Evolutionary conservation across 2,888 invertebrate genomes (phyloP), one percentile per base, ranked within the genome.

Genomic region (Lasioglossum marginatum): DNA sequence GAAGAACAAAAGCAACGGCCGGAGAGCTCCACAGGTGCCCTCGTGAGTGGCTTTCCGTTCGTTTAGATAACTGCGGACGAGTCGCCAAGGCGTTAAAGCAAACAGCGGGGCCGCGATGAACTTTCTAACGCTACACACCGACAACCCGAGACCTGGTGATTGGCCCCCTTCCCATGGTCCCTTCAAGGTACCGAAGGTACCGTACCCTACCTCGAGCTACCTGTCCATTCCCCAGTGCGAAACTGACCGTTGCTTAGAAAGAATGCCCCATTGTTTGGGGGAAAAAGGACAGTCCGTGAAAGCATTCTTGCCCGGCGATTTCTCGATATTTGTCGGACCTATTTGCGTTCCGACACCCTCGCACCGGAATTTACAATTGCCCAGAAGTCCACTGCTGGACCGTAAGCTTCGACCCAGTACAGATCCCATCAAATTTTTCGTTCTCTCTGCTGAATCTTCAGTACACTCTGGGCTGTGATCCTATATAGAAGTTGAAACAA

Each of bases 21-120:
- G 83, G 57, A 63, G 63, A 91, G 91, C 93, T 93, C 94, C 92
- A 93, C 94, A 94, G 94, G 94, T 94, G 94, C 93, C 92, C 90
- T 88, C 86, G 86, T 83, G 87, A 88, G 89, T 88, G 86, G 87
- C 79, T 91, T 88, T 91, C 85, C 87, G 87, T 90, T 86, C 87
- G 90, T 92, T 92, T 90, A 88, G 91, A 88, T 90, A 90, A 91
- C 89, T 87, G 86, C 79, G 87, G 86, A 92, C 92, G 90, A 91
- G 91, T 93, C 88, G 85, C 87, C 86, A 87, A 93, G 92, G 93
- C 92, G 92, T 93, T 90, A 92, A 91, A 92, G 92, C 92, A 93
- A 93, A 93, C 91, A 93, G 83, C 87, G 85, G 57, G 31, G 83
- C 85, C 76, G 80, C 88, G 83, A 83, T 80, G 84, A 90, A 93